Base-by-base conservation (phyloP, 2,113 vertebrate species). In the Procapra przewalskii region DNA sequence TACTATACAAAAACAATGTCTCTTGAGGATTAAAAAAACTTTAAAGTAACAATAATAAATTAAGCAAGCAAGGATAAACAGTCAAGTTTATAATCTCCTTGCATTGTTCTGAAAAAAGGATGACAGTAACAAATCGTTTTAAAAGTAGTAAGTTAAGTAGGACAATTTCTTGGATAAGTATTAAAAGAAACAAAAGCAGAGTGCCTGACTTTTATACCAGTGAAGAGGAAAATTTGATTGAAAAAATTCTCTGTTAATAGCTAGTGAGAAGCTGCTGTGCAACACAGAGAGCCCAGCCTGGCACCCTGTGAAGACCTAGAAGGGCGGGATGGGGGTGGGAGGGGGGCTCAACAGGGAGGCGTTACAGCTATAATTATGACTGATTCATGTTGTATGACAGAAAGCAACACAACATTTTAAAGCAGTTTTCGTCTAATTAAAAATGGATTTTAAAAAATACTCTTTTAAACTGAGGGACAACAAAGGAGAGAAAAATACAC, bases 321-420 rank as follows among this genome's bases (percentile, higher is more conserved):
- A 0, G 1, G n/a, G 5, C 1, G 4, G 67, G n/a, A 23, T 36
- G 9, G n/a, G 67, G n/a, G 2, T 12, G 2, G 19, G n/a, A 36
- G 67, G 5, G 16, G 9, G 67, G 19, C n/a, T 71, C n/a, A 1
- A 12, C n/a, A 71, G 67, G 67, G 19, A 11, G n/a, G n/a, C 11
- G 19, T 12, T 23, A 6, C 67, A 21, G 19, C 19, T 23, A 23
- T 3, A 40, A 12, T 71, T 12, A 6, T 40, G 67, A 40, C 67
- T 71, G 67, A 23, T 40, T 12, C 64, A 6, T 71, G 64, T 36
- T 6, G 9, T 12, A 21, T 36, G 64, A 71, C 17, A 21, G n/a
- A 71, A 71, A 36, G 64, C n/a, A 36, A 23, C 17, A 3, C 64
- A 36, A 21, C 19, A 6, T 71, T 36, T 71, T 71, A 71, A 36